These are phyloP conservation scores for Drosophila mercatorum DNA, from an alignment of 2,888 invertebrate genomes.

Conservation along the genomic window DNA sequence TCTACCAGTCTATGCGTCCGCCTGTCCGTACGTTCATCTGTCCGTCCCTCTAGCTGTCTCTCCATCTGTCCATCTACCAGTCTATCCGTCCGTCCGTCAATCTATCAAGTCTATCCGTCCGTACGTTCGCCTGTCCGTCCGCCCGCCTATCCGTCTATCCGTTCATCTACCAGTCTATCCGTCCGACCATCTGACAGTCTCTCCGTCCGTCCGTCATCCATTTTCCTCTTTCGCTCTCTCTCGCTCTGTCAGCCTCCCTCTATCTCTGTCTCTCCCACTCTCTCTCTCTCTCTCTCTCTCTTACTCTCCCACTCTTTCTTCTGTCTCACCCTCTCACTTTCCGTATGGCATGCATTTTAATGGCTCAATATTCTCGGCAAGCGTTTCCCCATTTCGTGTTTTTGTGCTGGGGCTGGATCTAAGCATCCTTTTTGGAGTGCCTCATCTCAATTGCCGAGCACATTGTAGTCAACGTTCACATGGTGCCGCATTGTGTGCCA, in stretches of 20 bases:
- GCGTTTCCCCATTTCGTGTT: constrained; percentile 11
- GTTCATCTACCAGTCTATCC: background rate
- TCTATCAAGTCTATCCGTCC: too few species aligned
- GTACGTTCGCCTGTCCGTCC: background rate
- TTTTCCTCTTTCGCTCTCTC: too few species aligned
- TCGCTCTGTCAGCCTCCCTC: too few species aligned
- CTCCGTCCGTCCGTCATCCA: too few species aligned
- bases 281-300: background rate
- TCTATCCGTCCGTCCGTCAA: too few species aligned
- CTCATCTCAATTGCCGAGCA: constrained; percentile 19
- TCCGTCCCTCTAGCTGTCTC: too few species aligned
- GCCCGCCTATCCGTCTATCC: background rate
- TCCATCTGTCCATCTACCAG: too few species aligned
- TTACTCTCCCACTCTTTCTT: background rate
- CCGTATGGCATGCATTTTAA: constrained; percentile 10
- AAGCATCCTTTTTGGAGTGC: constrained; percentile 23
- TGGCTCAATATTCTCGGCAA: constrained; percentile 15
- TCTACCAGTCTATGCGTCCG: background rate
- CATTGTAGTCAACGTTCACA: constrained; percentile 27
- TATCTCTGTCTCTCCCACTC: too few species aligned
- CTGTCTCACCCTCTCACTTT: background rate
- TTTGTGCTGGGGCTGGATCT: constrained; percentile 22
- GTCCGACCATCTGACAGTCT: too few species aligned
- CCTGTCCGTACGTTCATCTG: background rate
- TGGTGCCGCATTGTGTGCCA: constrained; percentile 50